Conservation (phyloP, 2,797 vertebrate species). For the Agapornis canus region DNA sequence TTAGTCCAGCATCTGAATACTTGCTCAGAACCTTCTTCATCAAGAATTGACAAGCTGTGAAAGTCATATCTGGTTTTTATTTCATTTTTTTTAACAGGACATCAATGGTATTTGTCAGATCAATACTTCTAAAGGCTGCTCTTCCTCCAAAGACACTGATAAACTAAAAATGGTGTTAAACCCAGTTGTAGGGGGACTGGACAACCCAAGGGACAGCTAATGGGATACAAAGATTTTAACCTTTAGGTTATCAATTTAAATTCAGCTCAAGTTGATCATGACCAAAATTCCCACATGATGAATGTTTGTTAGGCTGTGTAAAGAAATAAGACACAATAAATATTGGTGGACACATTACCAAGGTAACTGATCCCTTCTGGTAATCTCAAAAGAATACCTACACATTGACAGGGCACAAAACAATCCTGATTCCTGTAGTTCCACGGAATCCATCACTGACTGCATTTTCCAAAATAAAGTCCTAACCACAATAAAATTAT, state of each 20-base stretch:
- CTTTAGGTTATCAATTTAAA: constrained; percentile 56
- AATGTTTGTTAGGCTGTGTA: constrained; percentile 59
- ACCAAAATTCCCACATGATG: constrained; percentile 38
- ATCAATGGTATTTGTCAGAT: neutral
- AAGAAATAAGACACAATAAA: constrained; percentile 61
- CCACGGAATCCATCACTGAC: neutral
- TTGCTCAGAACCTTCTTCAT: constrained; percentile 20
- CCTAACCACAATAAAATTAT: neutral
- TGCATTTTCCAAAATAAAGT: neutral
- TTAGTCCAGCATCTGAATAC: constrained; percentile 5
- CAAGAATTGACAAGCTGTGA: constrained; percentile 1
- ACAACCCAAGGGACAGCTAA: constrained; percentile 32
- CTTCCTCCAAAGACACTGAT: neutral
- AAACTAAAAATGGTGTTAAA: neutral
- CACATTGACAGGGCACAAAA: neutral
- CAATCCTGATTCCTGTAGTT: neutral
- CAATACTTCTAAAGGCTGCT: neutral
- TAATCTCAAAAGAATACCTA: constrained; percentile 60
- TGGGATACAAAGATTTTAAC: constrained; percentile 50
- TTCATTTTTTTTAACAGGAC: neutral
- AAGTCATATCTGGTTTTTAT: neutral
- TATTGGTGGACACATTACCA: constrained; percentile 65
- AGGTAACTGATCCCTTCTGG: constrained; percentile 64
- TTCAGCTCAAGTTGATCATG: constrained; percentile 55
- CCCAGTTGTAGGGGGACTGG: neutral